These are phyloP conservation scores for Drosophila silvestris DNA, from an alignment of 2,888 invertebrate species.

Conservation along the genomic window DNA sequence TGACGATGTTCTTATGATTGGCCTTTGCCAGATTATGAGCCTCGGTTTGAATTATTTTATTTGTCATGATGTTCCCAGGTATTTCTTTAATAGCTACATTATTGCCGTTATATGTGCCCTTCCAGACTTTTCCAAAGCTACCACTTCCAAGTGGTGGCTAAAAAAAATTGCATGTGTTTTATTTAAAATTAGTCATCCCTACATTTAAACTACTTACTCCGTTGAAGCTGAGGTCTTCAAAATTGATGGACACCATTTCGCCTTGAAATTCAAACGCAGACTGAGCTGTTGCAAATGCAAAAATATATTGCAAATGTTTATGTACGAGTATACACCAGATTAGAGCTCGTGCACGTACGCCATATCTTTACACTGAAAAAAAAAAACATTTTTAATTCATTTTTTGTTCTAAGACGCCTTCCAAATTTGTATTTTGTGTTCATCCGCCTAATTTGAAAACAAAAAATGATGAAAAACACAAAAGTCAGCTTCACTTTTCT, in stretches of 20 bases:
- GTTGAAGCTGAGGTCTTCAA: rapidly evolving
- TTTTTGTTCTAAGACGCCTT: too few species aligned
- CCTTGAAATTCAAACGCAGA: not conserved
- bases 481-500: not conserved
- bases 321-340: too few species aligned
- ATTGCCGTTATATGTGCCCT: not conserved
- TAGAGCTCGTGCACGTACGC: too few species aligned
- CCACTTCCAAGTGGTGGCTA: rapidly evolving
- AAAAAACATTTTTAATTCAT: too few species aligned
- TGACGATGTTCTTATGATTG: not conserved
- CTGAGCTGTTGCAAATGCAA: not conserved
- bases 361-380: too few species aligned
- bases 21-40: not conserved
- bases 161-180: not conserved
- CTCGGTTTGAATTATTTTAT: rapidly evolving
- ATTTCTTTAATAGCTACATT: not conserved
- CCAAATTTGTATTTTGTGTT: too few species aligned
- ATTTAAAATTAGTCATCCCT: not conserved
- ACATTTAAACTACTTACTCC: not conserved
- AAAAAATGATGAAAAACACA: too few species aligned
- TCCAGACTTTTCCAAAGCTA: rapidly evolving
- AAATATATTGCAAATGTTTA: too few species aligned
- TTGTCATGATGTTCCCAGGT: rapidly evolving
- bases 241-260: not conserved
- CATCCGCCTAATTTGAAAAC: too few species aligned